Evolutionary conservation across 2,797 vertebrate species (phyloP), one percentile per base, ranked within the genome.

Genomic region (Diplodus sargus): DNA sequence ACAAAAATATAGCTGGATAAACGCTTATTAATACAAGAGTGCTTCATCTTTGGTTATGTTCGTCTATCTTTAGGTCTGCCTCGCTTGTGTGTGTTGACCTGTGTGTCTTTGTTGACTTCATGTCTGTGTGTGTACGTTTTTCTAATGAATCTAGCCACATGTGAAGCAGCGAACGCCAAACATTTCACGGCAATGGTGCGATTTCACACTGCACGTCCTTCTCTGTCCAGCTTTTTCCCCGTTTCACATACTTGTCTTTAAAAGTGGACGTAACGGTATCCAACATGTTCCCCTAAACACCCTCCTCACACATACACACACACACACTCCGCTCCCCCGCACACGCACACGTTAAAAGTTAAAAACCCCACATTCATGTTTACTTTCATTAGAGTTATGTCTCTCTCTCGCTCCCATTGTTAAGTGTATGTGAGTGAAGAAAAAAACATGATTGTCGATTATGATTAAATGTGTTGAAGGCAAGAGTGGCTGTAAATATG

Each of bases 1-100:
- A 94, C 85, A 94, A 94, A 94, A 93, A 95, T 95, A 94, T 90
- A 93, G 84, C 81, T 85, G 85, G 82, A 92, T 91, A 91, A 89
- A 91, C 88, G 89, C 88, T 87, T 91, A 89, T 92, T 91, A 92
- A 93, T 91, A 93, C 76, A 84, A 63, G 88, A 94, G 90, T 94
- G 93, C 91, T 93, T 89, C 23, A 58, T 94, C 93, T 94, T 95
- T 95, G 93, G 94, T 93, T 90, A 93, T 72, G 84, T 87, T 81
- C 56, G 34, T 89, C 65, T 74, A 69, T 90, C 62, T 79, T 84
- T 39, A 78, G 80, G 77, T 67, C 78, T 20, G 60, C 49, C 28
- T 61, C 63, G 43, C 22, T 54, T 54, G 39, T 72, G 60, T 80
- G 53, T 66, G 52, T 77, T 42, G 6, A 56, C 17, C 22, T 17